Evolutionary conservation across 2,797 vertebrate genomes (phyloP).

Genomic region (Stomatorhinus walkeri): DNA sequence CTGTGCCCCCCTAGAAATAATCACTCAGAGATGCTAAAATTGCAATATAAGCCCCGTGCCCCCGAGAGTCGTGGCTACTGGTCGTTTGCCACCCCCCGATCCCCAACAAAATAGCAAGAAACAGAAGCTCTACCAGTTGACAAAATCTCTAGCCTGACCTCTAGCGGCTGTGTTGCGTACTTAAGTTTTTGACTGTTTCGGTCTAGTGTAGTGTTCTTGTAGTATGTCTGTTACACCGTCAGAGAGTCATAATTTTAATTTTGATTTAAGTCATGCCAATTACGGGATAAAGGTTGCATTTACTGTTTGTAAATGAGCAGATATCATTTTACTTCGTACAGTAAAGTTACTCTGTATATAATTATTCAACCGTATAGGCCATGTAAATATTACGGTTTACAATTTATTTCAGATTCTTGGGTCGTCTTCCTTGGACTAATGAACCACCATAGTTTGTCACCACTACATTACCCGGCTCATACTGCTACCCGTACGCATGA

Average conservation of each 20-base stretch:
- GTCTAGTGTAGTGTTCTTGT: not conserved
- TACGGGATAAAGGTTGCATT: not conserved
- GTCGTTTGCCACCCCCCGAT: not conserved
- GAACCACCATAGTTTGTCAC: not conserved
- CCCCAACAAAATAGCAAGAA: not conserved
- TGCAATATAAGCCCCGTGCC: not conserved
- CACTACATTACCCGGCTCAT: not conserved
- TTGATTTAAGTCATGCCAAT: not conserved
- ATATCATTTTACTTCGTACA: not conserved
- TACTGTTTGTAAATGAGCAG: not conserved
- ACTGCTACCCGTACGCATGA: not conserved
- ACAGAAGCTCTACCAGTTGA: not conserved
- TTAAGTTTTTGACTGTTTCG: not conserved
- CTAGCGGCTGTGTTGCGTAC: not conserved
- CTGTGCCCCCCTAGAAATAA: not conserved
- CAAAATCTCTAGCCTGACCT: not conserved
- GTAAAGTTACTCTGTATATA: not conserved
- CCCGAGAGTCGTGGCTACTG: not conserved
- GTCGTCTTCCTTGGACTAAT: not conserved
- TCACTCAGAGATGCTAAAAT: not conserved
- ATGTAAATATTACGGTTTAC: not conserved
- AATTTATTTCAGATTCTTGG: not conserved
- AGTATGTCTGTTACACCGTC: not conserved
- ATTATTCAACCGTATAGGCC: not conserved
- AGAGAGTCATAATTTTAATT: not conserved